Evolutionary conservation across 2,888 invertebrate species (phyloP).

Genomic region (Megaustenia siamemsis): DNA sequence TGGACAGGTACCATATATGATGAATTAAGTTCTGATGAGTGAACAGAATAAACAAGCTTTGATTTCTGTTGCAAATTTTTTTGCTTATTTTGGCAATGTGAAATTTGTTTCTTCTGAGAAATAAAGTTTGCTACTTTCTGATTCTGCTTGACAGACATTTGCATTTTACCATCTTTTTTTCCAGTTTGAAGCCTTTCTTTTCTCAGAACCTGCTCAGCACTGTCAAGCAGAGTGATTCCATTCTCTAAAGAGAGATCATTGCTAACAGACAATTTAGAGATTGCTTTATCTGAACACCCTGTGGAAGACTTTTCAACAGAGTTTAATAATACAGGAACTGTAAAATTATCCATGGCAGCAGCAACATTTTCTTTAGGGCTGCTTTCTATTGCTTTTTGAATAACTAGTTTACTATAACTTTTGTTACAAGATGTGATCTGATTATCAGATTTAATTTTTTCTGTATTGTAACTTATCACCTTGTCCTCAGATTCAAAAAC

Average conservation of each 20-base stretch:
- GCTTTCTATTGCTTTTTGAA: background rate
- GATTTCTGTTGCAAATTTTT: background rate
- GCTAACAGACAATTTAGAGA: background rate
- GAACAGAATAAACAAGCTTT: constrained; percentile 6
- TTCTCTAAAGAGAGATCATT: background rate
- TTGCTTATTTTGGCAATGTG: background rate
- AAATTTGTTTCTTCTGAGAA: background rate
- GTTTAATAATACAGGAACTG: background rate
- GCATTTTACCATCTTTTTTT: background rate
- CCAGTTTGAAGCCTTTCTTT: background rate
- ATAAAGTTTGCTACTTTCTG: background rate
- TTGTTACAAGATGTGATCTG: background rate
- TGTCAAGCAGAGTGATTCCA: background rate
- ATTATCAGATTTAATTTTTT: background rate
- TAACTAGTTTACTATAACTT: background rate
- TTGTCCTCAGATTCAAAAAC: background rate
- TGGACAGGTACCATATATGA: background rate
- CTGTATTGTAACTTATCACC: background rate
- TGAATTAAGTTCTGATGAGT: background rate
- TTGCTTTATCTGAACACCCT: background rate
- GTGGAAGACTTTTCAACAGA: background rate
- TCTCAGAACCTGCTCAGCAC: background rate
- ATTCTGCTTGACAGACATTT: background rate
- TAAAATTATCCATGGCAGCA: background rate
- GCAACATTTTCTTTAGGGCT: background rate